phyloP scores from a whole-genome alignment of 2,888 invertebrate species.

The Dioctria rufipes region DNA sequence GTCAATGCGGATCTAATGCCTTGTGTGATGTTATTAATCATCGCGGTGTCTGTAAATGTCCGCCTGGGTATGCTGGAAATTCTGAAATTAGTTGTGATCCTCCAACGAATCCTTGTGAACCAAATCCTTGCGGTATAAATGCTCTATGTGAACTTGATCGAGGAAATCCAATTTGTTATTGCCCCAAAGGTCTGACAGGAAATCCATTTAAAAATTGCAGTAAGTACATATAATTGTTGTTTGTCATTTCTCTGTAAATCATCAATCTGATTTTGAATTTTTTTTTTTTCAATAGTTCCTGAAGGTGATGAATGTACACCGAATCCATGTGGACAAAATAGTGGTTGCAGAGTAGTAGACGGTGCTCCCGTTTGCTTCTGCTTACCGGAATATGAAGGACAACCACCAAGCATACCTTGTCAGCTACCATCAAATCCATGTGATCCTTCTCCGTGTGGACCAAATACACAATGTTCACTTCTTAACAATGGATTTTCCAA shows the following conservation, averaged over 20 bases:
- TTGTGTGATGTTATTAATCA: conserved; percentile 87
- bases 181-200: conserved; percentile 90
- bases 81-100: conserved; percentile 80
- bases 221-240: conserved; percentile 73
- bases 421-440: conserved; percentile 84
- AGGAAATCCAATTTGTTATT: conserved; percentile 90
- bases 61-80: conserved; percentile 86
- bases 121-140: conserved; percentile 90
- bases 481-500: conserved; percentile 86
- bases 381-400: conserved; percentile 88
- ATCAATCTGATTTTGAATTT: background rate
- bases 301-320: conserved; percentile 88
- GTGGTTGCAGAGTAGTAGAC: conserved; percentile 84
- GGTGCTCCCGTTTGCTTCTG: conserved; percentile 89
- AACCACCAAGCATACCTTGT: conserved; percentile 83
- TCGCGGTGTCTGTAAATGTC: conserved; percentile 85
- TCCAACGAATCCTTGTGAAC: conserved; percentile 84
- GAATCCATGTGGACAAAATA: conserved; percentile 87
- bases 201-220: conserved; percentile 93
- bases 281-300: conserved; percentile 76
- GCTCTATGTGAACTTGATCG: conserved; percentile 88
- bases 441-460: conserved; percentile 89
- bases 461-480: conserved; percentile 87
- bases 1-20: conserved; percentile 85
- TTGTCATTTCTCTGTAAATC: background rate